Conservation (phyloP, 2,797 vertebrate species). For the Periparus ater region DNA sequence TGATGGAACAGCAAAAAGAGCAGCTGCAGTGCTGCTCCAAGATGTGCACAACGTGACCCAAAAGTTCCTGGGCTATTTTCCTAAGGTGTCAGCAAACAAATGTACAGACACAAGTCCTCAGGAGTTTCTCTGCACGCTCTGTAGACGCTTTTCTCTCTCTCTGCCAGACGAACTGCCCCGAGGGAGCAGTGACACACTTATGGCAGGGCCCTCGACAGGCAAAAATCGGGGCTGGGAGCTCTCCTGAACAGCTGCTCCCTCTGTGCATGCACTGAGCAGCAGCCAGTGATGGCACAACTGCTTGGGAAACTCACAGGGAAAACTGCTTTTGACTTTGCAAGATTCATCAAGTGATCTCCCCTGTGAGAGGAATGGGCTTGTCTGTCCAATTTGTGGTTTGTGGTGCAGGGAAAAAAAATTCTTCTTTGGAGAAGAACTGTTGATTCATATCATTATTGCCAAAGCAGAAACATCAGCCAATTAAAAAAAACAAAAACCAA, state of each 20-base stretch:
- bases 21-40: neutral
- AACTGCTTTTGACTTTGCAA: neutral
- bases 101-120: neutral
- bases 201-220: neutral
- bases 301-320: neutral
- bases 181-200: slow-evolving; percentile 61
- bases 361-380: neutral
- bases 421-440: neutral
- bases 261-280: neutral
- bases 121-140: neutral
- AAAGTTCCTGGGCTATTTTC: slow-evolving; percentile 39
- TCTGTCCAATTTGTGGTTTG: neutral
- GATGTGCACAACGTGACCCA: neutral
- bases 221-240: neutral
- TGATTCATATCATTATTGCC: neutral
- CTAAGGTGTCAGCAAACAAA: slow-evolving; percentile 48
- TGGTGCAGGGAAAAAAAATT: neutral
- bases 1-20: neutral
- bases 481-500: too few relatives aligned
- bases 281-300: neutral
- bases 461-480: neutral
- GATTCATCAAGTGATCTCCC: neutral
- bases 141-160: neutral
- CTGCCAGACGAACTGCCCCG: slow-evolving; percentile 22
- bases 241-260: slow-evolving; percentile 46